Evolutionary conservation across 2,113 vertebrate species (phyloP).

Genomic region (Empidonax traillii): DNA sequence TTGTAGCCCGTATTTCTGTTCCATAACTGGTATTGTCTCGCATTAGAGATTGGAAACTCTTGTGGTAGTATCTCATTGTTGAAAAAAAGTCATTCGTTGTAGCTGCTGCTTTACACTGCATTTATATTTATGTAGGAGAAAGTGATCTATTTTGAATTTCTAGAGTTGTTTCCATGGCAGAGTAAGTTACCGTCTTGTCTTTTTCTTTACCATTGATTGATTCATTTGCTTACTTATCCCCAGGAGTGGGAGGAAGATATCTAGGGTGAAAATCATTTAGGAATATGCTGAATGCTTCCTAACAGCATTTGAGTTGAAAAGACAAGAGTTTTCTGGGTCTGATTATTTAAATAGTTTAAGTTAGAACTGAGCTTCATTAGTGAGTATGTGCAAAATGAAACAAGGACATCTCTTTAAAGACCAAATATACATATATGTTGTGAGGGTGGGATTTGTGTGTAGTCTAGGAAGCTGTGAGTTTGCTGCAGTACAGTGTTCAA

Average conservation of each 20-base stretch:
- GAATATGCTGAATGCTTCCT: slow-evolving; percentile 22
- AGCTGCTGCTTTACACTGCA: slow-evolving; percentile 47
- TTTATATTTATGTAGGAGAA: slow-evolving; percentile 68
- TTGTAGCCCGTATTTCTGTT: slow-evolving; percentile 44
- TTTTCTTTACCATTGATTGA: slow-evolving; percentile 51
- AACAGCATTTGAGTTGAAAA: slow-evolving; percentile 26
- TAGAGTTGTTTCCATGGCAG: slow-evolving; percentile 62
- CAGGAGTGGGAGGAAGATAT: slow-evolving; percentile 8
- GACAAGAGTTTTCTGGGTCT: slow-evolving; percentile 5
- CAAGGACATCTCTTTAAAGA: background rate
- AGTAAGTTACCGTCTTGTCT: slow-evolving; percentile 51
- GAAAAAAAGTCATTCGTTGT: slow-evolving; percentile 57
- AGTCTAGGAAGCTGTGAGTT: background rate
- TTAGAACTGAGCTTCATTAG: slow-evolving; percentile 43
- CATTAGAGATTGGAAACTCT: slow-evolving; percentile 7
- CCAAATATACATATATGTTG: background rate
- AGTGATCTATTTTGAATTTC: slow-evolving; percentile 67
- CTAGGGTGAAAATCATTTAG: slow-evolving; percentile 27
- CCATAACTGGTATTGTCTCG: slow-evolving; percentile 7
- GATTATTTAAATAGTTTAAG: slow-evolving; percentile 28
- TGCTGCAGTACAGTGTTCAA: background rate
- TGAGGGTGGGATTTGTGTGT: background rate
- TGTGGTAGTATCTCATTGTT: slow-evolving; percentile 37
- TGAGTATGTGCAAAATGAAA: slow-evolving; percentile 45
- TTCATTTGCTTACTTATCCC: slow-evolving; percentile 39